Evolutionary conservation across 1,140 invertebrate genomes (phyloP), one percentile per base, ranked within the genome.

Genomic region (Mercenaria mercenaria): DNA sequence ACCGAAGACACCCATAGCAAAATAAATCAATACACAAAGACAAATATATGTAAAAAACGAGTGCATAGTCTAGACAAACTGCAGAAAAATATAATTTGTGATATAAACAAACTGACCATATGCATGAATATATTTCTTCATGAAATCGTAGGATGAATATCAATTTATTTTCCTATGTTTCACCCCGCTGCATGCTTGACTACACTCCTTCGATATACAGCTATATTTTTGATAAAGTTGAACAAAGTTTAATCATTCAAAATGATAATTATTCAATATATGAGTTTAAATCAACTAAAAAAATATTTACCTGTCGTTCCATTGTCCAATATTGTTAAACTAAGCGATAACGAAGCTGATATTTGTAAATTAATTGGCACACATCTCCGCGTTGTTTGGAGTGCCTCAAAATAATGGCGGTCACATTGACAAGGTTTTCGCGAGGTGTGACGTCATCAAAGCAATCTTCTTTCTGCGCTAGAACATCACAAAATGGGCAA

Each of bases 401-500:
- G 83, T 74, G 83, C 83, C 83, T 74, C 83, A 74, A 84, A 50
- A 85, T 85, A 85, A 85, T 85, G 83, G 83, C 83, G 83, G 83
- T 85, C 83, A 85, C 83, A 85, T 83, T 83, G 83, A 79, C 76
- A 79, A 39, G 76, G 76, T 79, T 79, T 79, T 79, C 76, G 76
- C 76, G 76, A 79, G 76, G 76, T 39, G 76, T 79, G 76, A 79
- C 76, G 76, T 79, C 76, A 79, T 79, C 34, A 52, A 41, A 79
- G 76, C 76, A 79, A 79, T 56, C 76, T 52, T 52, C 76, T 56
- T 52, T 29, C 56, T 56, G 43, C 47, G 76, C 47, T 56, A 52
- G 76, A 79, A 79, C 39, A 50, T 34, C 67, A 72, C 37, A 41
- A 72, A 72, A 72, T 72, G 67, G 67, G 67, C 67, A 72, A 72